Evolutionary conservation across 2,113 vertebrate species (phyloP).

Genomic region (Acrocephalus kingi): DNA sequence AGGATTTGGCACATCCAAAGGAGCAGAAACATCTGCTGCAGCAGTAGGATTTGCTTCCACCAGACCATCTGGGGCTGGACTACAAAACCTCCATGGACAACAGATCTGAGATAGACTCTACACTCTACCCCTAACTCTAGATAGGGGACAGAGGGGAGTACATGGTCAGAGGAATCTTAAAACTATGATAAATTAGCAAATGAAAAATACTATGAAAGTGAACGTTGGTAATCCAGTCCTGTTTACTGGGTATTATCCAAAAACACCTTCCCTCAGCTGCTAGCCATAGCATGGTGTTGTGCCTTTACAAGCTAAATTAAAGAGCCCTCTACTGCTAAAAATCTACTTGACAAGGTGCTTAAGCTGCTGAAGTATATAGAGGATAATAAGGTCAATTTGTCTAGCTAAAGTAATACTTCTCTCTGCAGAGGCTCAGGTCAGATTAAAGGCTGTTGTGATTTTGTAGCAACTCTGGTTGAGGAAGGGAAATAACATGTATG

Average conservation of each 20-base stretch:
- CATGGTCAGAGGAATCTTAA: neutral
- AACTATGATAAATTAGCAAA: neutral
- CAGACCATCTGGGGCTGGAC: neutral
- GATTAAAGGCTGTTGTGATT: neutral
- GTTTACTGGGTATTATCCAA: neutral
- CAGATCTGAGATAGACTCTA: neutral
- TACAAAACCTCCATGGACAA: neutral
- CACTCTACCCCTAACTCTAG: neutral
- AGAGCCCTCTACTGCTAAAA: constrained; percentile 3
- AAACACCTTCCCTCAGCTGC: neutral
- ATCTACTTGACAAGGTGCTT: neutral
- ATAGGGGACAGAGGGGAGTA: neutral
- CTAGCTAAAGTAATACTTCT: neutral
- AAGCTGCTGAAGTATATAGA: neutral
- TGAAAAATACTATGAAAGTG: neutral
- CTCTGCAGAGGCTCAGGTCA: neutral
- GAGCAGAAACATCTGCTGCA: neutral
- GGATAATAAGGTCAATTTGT: neutral
- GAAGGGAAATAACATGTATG: neutral
- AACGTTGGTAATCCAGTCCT: neutral
- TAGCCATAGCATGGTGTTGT: rapidly evolving
- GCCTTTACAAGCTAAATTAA: neutral
- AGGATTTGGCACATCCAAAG: neutral
- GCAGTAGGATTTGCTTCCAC: neutral
- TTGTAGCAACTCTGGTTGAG: neutral